These are phyloP conservation scores for Lordiphosa fenestrarum DNA, from an alignment of 2,888 invertebrate species.

Conservation along the genomic window DNA sequence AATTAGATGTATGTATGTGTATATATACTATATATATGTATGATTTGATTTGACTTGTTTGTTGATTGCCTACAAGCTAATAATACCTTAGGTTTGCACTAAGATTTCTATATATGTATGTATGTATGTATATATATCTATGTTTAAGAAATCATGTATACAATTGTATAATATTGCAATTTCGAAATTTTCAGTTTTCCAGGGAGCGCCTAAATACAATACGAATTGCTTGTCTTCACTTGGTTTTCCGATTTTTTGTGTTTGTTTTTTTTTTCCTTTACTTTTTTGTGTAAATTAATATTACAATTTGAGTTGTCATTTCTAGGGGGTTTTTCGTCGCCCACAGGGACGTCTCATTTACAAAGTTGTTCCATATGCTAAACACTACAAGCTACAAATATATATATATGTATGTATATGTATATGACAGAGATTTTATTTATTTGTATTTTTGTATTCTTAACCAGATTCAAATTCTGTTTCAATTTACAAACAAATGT, in stretches of 20 bases:
- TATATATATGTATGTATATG: slow-evolving; percentile 18
- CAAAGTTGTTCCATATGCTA: slow-evolving; percentile 47
- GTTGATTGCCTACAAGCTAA: slow-evolving; percentile 74
- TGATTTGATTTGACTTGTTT: slow-evolving; percentile 60
- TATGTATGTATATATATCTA: slow-evolving; percentile 26
- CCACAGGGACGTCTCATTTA: slow-evolving; percentile 57
- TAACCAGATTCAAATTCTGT: slow-evolving; percentile 26
- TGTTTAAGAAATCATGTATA: slow-evolving; percentile 46
- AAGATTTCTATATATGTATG: slow-evolving; percentile 59
- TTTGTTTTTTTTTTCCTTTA: slow-evolving; percentile 2
- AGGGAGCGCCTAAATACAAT: slow-evolving; percentile 49
- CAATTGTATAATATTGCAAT: slow-evolving; percentile 69
- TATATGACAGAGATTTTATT: slow-evolving; percentile 32
- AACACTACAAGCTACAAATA: slow-evolving; percentile 42
- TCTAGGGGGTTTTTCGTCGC: slow-evolving; percentile 62
- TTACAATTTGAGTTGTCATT: slow-evolving; percentile 78
- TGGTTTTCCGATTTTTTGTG: slow-evolving; percentile 12
- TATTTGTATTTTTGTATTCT: slow-evolving; percentile 8
- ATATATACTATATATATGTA: slow-evolving; percentile 32
- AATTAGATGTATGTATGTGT: slow-evolving; percentile 31
- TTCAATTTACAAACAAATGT: slow-evolving; percentile 22
- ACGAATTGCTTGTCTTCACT: slow-evolving; percentile 67
- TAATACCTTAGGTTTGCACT: slow-evolving; percentile 75
- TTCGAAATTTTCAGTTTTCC: slow-evolving; percentile 57
- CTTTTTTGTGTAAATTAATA: slow-evolving; percentile 44